Base-by-base conservation (phyloP, 2,113 vertebrate genomes). In the Strigops habroptila region DNA sequence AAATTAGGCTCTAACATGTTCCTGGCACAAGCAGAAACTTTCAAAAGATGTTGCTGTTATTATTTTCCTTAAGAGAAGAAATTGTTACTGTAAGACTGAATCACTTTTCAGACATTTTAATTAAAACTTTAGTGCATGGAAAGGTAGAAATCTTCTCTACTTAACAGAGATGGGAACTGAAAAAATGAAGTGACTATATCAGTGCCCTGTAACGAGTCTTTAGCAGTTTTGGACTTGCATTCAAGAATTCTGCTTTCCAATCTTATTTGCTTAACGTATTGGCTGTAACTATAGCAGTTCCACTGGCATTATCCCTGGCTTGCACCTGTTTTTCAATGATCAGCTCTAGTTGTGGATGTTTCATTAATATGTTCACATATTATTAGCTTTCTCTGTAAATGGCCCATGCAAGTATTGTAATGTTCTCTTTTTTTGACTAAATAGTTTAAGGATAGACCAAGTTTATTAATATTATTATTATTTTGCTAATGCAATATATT, bases 401-500 rank as follows among this genome's bases (percentile, higher is more conserved):
- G 10, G 33, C 49, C 57, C 6, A 2, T 52, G 39, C 76, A 31
- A 76, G 49, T 62, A 70, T 73, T 89, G 86, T 46, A 64, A 39
- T 67, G 24, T 77, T 91, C 43, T 57, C 30, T 71, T 90, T 91
- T 84, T 67, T 65, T 78, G 28, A 81, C 37, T 91, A 75, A 91
- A 22, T 71, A 90, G n/a, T 95, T 90, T 62, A 86, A 79, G 41
- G 41, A 75, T 85, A 41, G 46, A 76, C 57, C 46, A 71, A 71
- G 60, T 71, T 80, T 90, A 84, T 93, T 93, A 92, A 19, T 93
- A 70, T 70, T 91, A 64, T 91, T 94, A 75, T 89, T 86, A 69
- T 86, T 96, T 95, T 91, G 48, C 33, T 95, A 96, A 92, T 89
- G 60, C 78, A 91, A 46, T 86, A 49, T 91, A 74, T 83, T 93